Percentiles rank a stretch among this genome's conserved stretches.
Conservation (phyloP, 1,140 invertebrate genomes). For the Drosophila littoralis region DNA sequence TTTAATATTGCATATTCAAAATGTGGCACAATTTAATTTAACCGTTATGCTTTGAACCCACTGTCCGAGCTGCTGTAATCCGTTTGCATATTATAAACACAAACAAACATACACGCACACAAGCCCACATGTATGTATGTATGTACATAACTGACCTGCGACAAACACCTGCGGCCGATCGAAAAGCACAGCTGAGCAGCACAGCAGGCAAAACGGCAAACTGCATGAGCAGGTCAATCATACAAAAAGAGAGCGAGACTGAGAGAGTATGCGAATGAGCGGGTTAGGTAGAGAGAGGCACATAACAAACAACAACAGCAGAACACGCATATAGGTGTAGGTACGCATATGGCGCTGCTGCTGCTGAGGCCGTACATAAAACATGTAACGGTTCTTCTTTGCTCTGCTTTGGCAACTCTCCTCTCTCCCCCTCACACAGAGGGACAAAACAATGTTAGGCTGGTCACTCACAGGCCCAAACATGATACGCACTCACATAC, state of each 20-base stretch:
- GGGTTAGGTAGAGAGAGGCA: not conserved
- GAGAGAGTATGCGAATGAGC: not conserved
- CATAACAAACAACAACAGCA: slow-evolving; percentile 2
- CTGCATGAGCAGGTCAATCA: not conserved
- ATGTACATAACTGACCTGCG: slow-evolving; percentile 38
- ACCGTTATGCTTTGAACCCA: not conserved
- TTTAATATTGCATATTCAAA: not conserved
- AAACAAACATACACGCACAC: not conserved
- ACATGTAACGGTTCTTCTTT: slow-evolving; percentile 19
- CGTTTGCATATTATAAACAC: not conserved
- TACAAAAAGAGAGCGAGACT: not conserved
- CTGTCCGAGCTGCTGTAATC: no score
- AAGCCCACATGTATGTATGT: not conserved
- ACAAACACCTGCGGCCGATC: slow-evolving; percentile 33
- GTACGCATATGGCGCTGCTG: slow-evolving; percentile 4
- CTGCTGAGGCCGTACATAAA: slow-evolving; percentile 10
- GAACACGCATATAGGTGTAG: slow-evolving; percentile 6
- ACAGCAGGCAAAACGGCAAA: not conserved
- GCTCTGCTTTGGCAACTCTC: not conserved
- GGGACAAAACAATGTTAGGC: slow-evolving; percentile 4
- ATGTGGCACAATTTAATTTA: not conserved
- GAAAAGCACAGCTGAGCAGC: slow-evolving; percentile 15
- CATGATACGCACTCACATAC: slow-evolving; percentile 18
- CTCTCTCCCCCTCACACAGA: not conserved
- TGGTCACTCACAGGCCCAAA: slow-evolving; percentile 33